Evolutionary conservation across 2,888 invertebrate species (phyloP), one percentile per base, ranked within the genome.

Genomic region (Pseudococcus jackbeardsleyi): DNA sequence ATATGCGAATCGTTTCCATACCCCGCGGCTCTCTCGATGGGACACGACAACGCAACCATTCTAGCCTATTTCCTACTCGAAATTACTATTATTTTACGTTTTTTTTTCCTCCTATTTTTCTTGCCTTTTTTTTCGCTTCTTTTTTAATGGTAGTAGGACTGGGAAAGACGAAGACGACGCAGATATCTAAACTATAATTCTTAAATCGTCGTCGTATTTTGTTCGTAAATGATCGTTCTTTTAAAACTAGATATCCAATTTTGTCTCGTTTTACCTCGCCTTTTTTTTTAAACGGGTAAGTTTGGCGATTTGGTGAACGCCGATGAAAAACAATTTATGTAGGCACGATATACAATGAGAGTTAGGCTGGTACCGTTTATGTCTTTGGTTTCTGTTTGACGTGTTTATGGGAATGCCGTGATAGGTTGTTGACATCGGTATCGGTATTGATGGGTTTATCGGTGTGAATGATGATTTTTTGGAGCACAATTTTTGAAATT

Each of bases 121-220:
- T 50, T 12, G 11, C 48, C 15, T 50, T 8, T 12, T 48, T 48
- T n/a, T n/a, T n/a, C n/a, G n/a, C n/a, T n/a, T n/a, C n/a, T n/a
- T n/a, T 50, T 42, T 42, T 42, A 42, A 50, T 50, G 15, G 48
- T 50, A 33, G 1, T 3, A 33, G 12, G 12, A n/a, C n/a, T n/a
- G n/a, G n/a, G 54, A 54, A 6, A 0, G 15, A n/a, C 54, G 54
- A 54, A n/a, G 54, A 54, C 54, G 12, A 54, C 15, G n/a, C 54
- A n/a, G n/a, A 54, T 54, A 54, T n/a, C 54, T n/a, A n/a, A 54
- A 54, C 54, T 54, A 54, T 54, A 54, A 54, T 54, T 54, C 54
- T 54, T 54, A 54, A n/a, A 54, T 54, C 54, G 54, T 54, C 7
- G 54, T 54, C 54, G 54, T 54, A 54, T 54, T 54, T 54, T 54